Base-by-base conservation (phyloP, 2,888 invertebrate species). In the Timema podura region DNA sequence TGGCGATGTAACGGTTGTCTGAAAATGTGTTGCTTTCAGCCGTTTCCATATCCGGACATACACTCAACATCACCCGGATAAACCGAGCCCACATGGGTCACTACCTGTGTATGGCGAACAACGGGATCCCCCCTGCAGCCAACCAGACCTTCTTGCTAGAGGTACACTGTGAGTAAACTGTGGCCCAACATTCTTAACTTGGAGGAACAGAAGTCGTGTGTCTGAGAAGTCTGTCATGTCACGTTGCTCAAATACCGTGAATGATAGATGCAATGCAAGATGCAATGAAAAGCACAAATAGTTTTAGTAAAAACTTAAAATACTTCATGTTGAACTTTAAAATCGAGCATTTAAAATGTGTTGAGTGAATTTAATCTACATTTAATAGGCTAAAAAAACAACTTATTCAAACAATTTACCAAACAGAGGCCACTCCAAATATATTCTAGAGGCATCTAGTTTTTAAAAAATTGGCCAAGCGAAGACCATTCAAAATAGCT, bases 91-190 rank as follows among this genome's bases (percentile, higher is more conserved):
- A 92, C 77, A 91, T 91, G 81, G 92, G 92, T 68, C 86, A 85
- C 68, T 93, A 93, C 79, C 85, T 87, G 72, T 92, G 93, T 76
- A 83, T 89, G 6, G 94, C 94, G 45, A 88, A 90, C 81, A 97
- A 97, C 79, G 95, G 95, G 2, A 89, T 96, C 77, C 89, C 92
- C 57, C 95, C 95, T 0, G 85, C 90, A 44, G 90, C 90, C 45
- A 91, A 89, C 79, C 90, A 91, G 79, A 90, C 89, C 13, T 93
- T 92, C 74, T 86, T 88, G 69, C 87, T 96, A n/a, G 92, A 94
- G 81, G 93, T 96, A 9, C 91, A 93, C 78, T 96, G 96, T 96
- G 82, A 91, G 93, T 88, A 79, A 72, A 9, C 16, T 59, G 44
- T 9, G 15, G 44, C 15, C 0, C 11, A 16, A 44, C 10, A 44